Base-by-base conservation (phyloP, 2,888 invertebrate species). In the Rotaria macrura region DNA sequence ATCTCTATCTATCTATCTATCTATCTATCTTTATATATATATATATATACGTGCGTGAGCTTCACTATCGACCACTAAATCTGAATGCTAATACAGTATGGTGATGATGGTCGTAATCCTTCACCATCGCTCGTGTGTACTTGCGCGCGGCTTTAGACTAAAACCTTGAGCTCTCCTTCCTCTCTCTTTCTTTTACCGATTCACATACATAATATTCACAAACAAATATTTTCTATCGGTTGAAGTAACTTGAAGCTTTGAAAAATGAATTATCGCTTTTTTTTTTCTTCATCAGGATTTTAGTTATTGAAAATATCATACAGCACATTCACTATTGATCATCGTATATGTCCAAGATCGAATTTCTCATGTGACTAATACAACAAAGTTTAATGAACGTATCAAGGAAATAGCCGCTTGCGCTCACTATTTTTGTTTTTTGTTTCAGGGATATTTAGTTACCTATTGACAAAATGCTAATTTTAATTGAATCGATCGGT, bases 381-480 rank as follows among this genome's bases (percentile, higher is more conserved):
- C 14, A 57, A 57, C 25, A 57, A 57, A 57, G 57, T 57, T 10
- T 9, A 57, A 57, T 57, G 57, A 57, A 57, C 57, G 57, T 10
- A 57, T 57, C 57, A 65, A 65, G 65, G 65, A 65, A 34, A 29
- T 3, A 34, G 34, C 65, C 65, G 65, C 65, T n/a, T 9, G 14
- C 14, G 34, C 34, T 65, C 29, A 29, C n/a, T 6, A n/a, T 55
- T n/a, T 55, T 55, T 52, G 14, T 54, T 25, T n/a, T n/a, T n/a
- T n/a, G n/a, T n/a, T 52, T 55, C 10, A 55, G 55, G 9, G n/a
- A 65, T 29, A 65, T 65, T 65, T 65, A 29, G 34, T 65, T 65
- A 34, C 65, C 65, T 65, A 65, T 65, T 65, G 65, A 65, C 65
- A 65, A 65, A 65, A 65, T 65, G 65, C 65, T 65, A 65, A 65